Evolutionary conservation across 2,113 vertebrate species (phyloP), one percentile per base, ranked within the genome.

Genomic region (Verasper variegatus): DNA sequence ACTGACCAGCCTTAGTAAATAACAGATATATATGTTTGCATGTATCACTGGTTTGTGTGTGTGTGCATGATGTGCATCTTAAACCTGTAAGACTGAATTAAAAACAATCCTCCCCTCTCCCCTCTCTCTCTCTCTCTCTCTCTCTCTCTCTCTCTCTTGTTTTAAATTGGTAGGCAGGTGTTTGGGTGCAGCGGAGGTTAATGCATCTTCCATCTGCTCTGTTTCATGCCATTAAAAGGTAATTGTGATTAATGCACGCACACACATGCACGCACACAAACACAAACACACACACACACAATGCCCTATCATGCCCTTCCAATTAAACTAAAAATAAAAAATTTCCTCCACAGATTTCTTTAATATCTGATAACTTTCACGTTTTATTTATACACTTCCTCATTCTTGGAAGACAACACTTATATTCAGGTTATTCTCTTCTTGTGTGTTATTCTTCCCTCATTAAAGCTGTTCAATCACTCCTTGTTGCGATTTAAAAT

Each of bases 181-280:
- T 82, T 84, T 72, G 52, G 80, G 81, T 81, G 73, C 78, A 80
- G 67, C 74, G 24, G 69, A 78, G 84, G 78, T 84, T 89, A 89
- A 88, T 88, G 86, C 68, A 67, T 71, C 74, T 24, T 54, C 63
- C 54, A 54, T 63, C 61, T 86, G n/a, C 52, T 55, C 59, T 58
- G 72, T 71, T 88, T 68, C 21, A 76, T 78, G 27, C 37, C 82
- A 87, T 92, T 84, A 90, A 87, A 86, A 80, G 73, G 68, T 77
- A 78, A 91, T 84, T 68, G 56, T 70, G 64, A 90, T 78, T 80
- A 85, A 86, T 75, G 57, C 31, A 59, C 52, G 26, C 58, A 56
- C 49, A 27, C 66, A 27, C 58, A n/a, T 49, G 63, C 27, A 52
- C 52, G 21, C 52, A 61, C 42, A 5, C 31, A 18, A 6, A 58